These are phyloP conservation scores for Ephestia elutella DNA, from an alignment of 1,140 invertebrate species.

Conservation along the genomic window DNA sequence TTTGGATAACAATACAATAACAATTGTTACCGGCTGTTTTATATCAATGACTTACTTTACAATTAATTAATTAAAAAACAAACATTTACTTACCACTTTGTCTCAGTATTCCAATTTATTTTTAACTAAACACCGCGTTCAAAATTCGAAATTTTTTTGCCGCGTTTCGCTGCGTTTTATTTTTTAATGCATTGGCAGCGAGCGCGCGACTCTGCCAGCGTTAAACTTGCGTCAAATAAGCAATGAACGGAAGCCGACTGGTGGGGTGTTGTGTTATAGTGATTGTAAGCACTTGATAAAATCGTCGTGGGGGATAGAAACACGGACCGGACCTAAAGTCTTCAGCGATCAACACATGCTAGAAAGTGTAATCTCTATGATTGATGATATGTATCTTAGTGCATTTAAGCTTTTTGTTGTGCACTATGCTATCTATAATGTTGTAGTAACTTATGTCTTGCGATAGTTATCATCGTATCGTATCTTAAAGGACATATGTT, in stretches of 20 bases:
- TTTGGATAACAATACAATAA: not conserved
- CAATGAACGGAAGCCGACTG: conserved; percentile 8
- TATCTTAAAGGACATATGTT: conserved; percentile 7
- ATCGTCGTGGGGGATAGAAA: conserved; percentile 29
- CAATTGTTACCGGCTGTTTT: not conserved
- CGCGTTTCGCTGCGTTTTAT: not conserved
- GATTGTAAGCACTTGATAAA: conserved; percentile 14
- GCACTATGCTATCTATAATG: conserved; percentile 3
- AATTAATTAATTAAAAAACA: not conserved
- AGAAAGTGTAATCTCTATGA: conserved; percentile 27
- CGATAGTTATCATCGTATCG: no score
- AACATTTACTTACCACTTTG: not conserved
- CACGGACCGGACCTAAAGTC: conserved; percentile 17
- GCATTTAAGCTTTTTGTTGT: conserved; percentile 4
- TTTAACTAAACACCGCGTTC: not conserved
- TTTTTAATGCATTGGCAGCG: conserved; percentile 6
- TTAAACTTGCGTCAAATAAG: not conserved
- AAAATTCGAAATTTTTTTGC: not conserved
- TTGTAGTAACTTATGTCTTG: no score
- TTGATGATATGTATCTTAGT: conserved; percentile 20
- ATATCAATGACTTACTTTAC: not conserved
- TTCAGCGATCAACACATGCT: conserved; percentile 2
- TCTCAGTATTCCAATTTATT: not conserved
- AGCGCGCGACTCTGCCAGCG: conserved; percentile 11
- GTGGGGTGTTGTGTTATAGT: conserved; percentile 18